A percentile compares a stretch with the other conserved stretches of the same genome.
phyloP scores from a whole-genome alignment of 2,113 vertebrate species.

The Eupsittula cactorum region DNA sequence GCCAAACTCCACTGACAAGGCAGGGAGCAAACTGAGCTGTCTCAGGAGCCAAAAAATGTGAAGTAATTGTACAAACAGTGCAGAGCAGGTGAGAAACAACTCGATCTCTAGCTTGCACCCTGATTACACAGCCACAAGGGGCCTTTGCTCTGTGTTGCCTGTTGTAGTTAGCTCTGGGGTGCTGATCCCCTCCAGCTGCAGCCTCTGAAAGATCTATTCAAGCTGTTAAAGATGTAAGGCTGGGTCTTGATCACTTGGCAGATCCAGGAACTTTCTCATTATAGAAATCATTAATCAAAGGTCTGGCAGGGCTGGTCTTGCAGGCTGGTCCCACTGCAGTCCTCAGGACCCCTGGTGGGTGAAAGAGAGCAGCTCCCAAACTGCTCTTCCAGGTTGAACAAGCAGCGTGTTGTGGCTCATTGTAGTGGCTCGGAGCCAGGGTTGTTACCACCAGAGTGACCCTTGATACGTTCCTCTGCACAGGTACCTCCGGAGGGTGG shows the following conservation, averaged over 20 bases:
- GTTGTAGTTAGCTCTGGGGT: no score
- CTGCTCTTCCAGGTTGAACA: background rate
- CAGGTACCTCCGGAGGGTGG: slow-evolving; percentile 92
- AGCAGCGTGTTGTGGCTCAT: rapidly evolving
- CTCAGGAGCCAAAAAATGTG: background rate
- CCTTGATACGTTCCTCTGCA: background rate
- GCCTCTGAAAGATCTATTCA: background rate
- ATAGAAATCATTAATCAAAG: background rate
- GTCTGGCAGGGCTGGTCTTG: background rate
- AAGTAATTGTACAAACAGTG: no score
- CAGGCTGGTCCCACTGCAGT: background rate
- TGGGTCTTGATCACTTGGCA: background rate
- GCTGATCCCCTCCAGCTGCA: background rate
- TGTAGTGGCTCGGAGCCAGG: background rate
- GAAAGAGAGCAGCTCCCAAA: background rate
- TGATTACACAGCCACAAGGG: background rate
- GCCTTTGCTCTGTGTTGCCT: background rate
- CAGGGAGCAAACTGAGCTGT: background rate
- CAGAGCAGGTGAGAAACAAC: background rate
- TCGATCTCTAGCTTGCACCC: background rate
- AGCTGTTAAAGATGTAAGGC: background rate
- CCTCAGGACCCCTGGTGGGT: background rate
- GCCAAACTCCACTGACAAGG: background rate
- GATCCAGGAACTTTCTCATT: background rate
- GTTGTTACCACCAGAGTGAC: background rate